phyloP scores from a whole-genome alignment of 2,888 invertebrate species.

The Prosapia bicincta region DNA sequence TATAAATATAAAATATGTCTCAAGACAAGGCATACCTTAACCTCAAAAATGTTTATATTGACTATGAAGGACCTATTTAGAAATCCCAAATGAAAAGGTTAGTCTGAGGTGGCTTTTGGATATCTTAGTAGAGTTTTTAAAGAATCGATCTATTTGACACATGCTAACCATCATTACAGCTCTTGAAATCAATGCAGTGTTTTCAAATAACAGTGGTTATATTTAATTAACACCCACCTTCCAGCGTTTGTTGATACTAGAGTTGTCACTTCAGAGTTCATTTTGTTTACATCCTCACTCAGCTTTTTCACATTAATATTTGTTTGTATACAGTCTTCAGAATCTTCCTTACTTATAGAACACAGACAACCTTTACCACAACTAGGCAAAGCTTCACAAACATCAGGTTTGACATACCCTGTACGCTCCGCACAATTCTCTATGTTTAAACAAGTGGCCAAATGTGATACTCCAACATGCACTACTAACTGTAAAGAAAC shows the following conservation, averaged over 20 bases:
- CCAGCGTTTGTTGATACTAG: constrained; percentile 62
- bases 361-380: constrained; percentile 48
- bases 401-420: constrained; percentile 58
- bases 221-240: constrained; percentile 47
- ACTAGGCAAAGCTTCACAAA: constrained; percentile 51
- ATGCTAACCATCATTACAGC: too few relatives aligned
- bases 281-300: constrained; percentile 52
- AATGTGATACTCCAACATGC: constrained; percentile 72
- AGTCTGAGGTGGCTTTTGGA: too few relatives aligned
- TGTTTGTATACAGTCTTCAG: constrained; percentile 42
- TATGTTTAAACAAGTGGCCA: constrained; percentile 59
- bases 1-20: too few relatives aligned
- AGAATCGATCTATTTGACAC: too few relatives aligned
- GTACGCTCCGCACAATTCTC: constrained; percentile 64
- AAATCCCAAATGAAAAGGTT: too few relatives aligned
- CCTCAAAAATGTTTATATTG: too few relatives aligned
- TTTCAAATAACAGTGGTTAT: too few relatives aligned
- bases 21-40: too few relatives aligned
- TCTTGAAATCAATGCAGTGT: too few relatives aligned
- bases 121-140: too few relatives aligned
- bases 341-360: constrained; percentile 38
- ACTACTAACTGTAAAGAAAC: constrained; percentile 62
- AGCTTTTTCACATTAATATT: constrained; percentile 53
- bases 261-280: constrained; percentile 44
- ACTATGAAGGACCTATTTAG: too few relatives aligned